Evolutionary conservation across 2,888 invertebrate species (phyloP).

Genomic region (Pyrrhia umbra): DNA sequence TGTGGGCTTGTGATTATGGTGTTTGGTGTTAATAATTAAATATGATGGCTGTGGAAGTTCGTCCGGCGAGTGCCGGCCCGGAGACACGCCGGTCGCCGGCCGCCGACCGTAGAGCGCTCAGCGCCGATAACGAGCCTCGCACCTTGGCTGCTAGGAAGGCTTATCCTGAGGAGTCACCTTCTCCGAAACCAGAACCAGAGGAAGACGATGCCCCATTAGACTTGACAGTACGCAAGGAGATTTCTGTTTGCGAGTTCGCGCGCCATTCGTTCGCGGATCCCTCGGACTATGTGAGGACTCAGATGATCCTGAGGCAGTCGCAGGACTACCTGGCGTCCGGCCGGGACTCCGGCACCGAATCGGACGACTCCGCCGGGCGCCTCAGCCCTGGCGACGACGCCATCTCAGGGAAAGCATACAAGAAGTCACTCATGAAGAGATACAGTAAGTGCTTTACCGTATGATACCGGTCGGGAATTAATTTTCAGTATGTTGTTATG

Average conservation of each 20-base stretch:
- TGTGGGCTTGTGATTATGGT: conserved; percentile 84
- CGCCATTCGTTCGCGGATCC: conserved; percentile 87
- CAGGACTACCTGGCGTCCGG: conserved; percentile 87
- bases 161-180: conserved; percentile 79
- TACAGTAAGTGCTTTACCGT: conserved; percentile 94
- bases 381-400: conserved; percentile 91
- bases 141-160: conserved; percentile 89
- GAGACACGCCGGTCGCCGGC: conserved; percentile 77
- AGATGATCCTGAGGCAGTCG: conserved; percentile 87
- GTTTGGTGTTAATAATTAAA: conserved; percentile 82
- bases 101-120: conserved; percentile 78
- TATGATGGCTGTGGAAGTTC: conserved; percentile 89
- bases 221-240: conserved; percentile 92
- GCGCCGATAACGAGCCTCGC: conserved; percentile 83
- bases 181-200: conserved; percentile 66
- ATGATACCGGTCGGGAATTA: conserved; percentile 1
- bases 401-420: conserved; percentile 92
- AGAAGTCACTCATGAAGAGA: conserved; percentile 97
- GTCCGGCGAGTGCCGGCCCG: conserved; percentile 83
- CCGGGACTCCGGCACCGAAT: conserved; percentile 94
- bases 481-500: background rate
- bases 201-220: conserved; percentile 94
- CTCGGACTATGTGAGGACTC: conserved; percentile 86
- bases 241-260: conserved; percentile 88
- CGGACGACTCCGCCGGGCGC: conserved; percentile 94